Percentiles rank a stretch among this genome's conserved stretches.
phyloP scores from a whole-genome alignment of 2,797 vertebrate species.

The Pogonophryne albipinna region DNA sequence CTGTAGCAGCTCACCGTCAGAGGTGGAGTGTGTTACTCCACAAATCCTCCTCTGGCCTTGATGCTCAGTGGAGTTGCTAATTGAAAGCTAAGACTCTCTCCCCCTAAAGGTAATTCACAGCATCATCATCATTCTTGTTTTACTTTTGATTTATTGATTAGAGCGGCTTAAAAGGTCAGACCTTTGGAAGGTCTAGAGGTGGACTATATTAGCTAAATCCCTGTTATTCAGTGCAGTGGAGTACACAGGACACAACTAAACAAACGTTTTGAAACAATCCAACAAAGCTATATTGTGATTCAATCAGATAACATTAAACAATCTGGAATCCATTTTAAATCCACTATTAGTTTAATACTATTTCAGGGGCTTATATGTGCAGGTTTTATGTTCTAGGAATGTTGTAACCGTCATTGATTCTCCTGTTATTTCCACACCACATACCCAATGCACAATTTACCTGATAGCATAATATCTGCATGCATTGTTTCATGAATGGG shows the following conservation, averaged over 20 bases:
- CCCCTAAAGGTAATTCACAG: conserved; percentile 32
- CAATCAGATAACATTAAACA: neutral
- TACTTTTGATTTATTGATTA: conserved; percentile 73
- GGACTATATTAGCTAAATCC: conserved; percentile 46
- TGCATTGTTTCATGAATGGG: conserved; percentile 58
- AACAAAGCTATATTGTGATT: neutral
- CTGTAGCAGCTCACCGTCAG: conserved; percentile 5
- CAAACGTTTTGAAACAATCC: conserved; percentile 15
- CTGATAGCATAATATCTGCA: conserved; percentile 24
- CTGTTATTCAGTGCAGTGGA: conserved; percentile 31
- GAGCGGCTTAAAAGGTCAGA: conserved; percentile 56
- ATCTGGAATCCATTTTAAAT: conserved; percentile 12
- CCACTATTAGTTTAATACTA: neutral
- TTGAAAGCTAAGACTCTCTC: conserved; percentile 42
- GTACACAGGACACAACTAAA: conserved; percentile 4
- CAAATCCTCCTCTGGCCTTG: conserved; percentile 52
- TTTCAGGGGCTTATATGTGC: neutral
- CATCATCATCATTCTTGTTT: conserved; percentile 69
- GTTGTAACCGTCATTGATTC: conserved; percentile 2
- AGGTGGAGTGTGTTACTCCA: conserved; percentile 18
- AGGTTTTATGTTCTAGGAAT: neutral
- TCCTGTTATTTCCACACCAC: conserved; percentile 14
- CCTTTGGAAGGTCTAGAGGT: conserved; percentile 50
- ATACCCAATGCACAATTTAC: conserved; percentile 23
- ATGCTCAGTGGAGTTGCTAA: conserved; percentile 58